Conservation (phyloP, 2,888 invertebrate genomes). For the Tridacna crocea region DNA sequence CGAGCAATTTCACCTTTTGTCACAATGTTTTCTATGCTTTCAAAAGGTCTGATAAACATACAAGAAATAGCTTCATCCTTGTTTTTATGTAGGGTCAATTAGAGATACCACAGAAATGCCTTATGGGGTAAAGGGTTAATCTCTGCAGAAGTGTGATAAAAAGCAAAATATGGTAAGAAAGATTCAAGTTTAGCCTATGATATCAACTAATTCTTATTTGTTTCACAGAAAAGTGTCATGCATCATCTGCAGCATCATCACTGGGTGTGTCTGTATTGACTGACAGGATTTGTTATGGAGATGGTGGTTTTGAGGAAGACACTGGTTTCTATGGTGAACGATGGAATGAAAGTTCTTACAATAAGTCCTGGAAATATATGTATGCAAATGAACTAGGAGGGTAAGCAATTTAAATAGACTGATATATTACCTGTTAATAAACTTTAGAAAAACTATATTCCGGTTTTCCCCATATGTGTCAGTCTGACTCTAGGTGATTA, state of each 20-base stretch:
- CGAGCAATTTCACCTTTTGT: too few relatives aligned
- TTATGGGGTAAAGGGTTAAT: too few relatives aligned
- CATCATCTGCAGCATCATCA: constrained; percentile 28
- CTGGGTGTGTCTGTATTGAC: constrained; percentile 54
- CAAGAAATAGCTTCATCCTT: too few relatives aligned
- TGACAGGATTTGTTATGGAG: constrained; percentile 66
- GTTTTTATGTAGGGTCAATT: too few relatives aligned
- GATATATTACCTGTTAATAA: background rate
- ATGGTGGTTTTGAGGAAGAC: constrained; percentile 67
- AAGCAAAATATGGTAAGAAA: too few relatives aligned
- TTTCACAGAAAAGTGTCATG: constrained; percentile 56
- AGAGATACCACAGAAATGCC: too few relatives aligned
- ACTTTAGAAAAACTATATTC: background rate
- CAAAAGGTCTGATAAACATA: too few relatives aligned
- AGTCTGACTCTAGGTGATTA: too few relatives aligned
- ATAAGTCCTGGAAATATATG: constrained; percentile 78
- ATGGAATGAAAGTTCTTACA: constrained; percentile 68
- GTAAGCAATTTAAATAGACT: constrained; percentile 64
- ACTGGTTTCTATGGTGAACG: constrained; percentile 65
- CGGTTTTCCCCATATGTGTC: background rate
- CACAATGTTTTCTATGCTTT: too few relatives aligned
- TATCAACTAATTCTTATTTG: background rate
- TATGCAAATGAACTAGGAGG: constrained; percentile 80
- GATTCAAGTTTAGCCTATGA: background rate
- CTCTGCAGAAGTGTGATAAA: too few relatives aligned